A percentile compares a stretch with the other conserved stretches of the same genome.
Evolutionary conservation across 2,113 vertebrate genomes (phyloP).

Genomic region (Carassius carassius): DNA sequence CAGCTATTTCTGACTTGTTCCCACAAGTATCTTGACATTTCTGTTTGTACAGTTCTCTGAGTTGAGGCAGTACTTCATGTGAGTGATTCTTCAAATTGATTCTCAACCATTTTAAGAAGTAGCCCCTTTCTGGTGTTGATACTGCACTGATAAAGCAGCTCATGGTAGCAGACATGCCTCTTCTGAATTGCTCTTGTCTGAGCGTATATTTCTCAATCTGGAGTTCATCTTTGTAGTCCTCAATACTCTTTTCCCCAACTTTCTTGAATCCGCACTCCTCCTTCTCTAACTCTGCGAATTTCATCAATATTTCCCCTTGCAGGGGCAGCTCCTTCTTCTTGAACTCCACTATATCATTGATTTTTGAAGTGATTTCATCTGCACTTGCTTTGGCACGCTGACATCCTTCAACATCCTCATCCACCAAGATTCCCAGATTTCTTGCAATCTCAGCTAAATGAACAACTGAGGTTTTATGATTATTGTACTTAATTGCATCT

Average conservation of each 20-base stretch:
- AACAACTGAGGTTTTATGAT: neutral
- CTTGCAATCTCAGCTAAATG: slow-evolving; percentile 38
- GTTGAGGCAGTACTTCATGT: neutral
- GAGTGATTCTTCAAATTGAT: slow-evolving; percentile 52
- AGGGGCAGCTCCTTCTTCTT: slow-evolving; percentile 58
- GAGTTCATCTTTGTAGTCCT: slow-evolving; percentile 49
- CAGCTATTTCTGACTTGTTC: neutral
- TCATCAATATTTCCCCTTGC: slow-evolving; percentile 62
- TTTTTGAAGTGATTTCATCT: slow-evolving; percentile 33
- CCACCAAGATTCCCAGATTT: slow-evolving; percentile 57
- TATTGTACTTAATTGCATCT: neutral
- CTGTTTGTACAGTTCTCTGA: slow-evolving; percentile 36
- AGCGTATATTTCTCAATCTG: slow-evolving; percentile 7
- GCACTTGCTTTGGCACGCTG: slow-evolving; percentile 26
- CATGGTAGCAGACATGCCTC: slow-evolving; percentile 24
- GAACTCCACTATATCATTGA: slow-evolving; percentile 45
- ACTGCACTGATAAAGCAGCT: slow-evolving; percentile 50
- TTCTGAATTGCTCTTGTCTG: neutral
- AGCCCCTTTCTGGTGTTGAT: slow-evolving; percentile 23
- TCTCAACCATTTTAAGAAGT: slow-evolving; percentile 64
- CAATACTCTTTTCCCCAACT: no score
- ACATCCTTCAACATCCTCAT: slow-evolving; percentile 52
- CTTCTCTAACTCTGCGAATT: slow-evolving; percentile 59
- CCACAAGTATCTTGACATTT: slow-evolving; percentile 18
- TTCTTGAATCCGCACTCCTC: slow-evolving; percentile 44